A percentile compares a stretch with the other conserved stretches of the same genome.
Evolutionary conservation across 2,888 invertebrate genomes (phyloP).

Genomic region (Aleiodes leptofemur): DNA sequence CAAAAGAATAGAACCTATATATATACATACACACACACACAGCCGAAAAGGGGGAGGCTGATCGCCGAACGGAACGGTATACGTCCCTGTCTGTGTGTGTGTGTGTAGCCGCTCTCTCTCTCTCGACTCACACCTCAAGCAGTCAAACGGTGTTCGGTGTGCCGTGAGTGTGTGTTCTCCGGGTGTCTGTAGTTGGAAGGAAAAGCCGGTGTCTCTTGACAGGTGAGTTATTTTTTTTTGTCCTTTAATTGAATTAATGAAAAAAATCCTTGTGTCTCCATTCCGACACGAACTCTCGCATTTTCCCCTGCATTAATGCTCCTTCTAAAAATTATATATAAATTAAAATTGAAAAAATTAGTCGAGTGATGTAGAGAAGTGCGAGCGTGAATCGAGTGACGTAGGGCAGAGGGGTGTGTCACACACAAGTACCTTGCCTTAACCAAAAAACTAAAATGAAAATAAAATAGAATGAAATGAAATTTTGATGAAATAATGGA

Average conservation of each 20-base stretch:
- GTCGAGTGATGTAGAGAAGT: neutral
- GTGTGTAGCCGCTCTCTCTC: slow-evolving; percentile 50
- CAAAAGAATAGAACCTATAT: neutral
- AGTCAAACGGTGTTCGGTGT: slow-evolving; percentile 59
- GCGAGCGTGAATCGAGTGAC: slow-evolving; percentile 56
- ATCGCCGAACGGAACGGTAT: slow-evolving; percentile 67
- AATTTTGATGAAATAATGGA: too few relatives aligned
- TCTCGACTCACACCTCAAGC: slow-evolving; percentile 57
- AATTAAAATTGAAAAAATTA: neutral
- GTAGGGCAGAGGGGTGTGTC: slow-evolving; percentile 62
- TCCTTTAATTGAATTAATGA: neutral
- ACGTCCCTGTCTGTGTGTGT: neutral
- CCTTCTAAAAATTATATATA: too few relatives aligned
- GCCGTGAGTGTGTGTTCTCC: slow-evolving; percentile 41
- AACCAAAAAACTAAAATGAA: neutral
- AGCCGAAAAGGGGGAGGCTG: slow-evolving; percentile 62
- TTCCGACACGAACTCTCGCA: too few relatives aligned
- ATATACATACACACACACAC: too few relatives aligned
- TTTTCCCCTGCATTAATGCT: too few relatives aligned
- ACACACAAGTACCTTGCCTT: slow-evolving; percentile 11
- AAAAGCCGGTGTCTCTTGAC: slow-evolving; percentile 50
- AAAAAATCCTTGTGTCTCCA: neutral
- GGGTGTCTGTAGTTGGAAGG: slow-evolving; percentile 22
- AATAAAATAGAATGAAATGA: too few relatives aligned
- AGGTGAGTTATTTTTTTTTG: slow-evolving; percentile 38